Conservation (phyloP, 2,797 vertebrate genomes). For the Melanitta fusca region DNA sequence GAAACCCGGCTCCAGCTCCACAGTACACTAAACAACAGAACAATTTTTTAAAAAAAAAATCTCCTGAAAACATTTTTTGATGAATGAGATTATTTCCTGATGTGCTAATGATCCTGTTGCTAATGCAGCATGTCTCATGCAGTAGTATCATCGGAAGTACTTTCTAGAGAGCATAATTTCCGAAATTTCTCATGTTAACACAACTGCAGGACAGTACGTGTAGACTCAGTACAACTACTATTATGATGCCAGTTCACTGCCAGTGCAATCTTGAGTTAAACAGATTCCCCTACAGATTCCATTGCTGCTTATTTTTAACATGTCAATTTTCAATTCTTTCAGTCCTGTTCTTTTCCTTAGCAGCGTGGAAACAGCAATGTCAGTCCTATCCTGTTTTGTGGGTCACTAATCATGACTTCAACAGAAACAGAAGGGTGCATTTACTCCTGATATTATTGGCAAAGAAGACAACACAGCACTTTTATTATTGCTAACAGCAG, state of each 20-base stretch:
- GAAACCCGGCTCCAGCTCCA: background rate
- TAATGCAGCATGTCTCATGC: background rate
- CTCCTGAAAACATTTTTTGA: background rate
- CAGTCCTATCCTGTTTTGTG: background rate
- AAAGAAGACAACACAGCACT: background rate
- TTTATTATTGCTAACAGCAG: background rate
- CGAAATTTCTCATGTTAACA: background rate
- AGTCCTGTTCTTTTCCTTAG: background rate
- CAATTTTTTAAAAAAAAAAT: background rate
- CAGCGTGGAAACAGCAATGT: background rate
- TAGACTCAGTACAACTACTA: background rate
- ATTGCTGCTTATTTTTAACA: background rate
- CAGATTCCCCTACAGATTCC: background rate
- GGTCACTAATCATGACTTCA: background rate
- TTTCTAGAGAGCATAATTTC: background rate
- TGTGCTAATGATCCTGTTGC: background rate
- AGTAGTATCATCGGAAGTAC: background rate
- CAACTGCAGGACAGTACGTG: background rate
- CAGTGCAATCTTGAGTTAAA: background rate
- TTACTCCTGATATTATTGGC: background rate
- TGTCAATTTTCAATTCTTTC: background rate
- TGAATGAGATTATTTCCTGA: background rate
- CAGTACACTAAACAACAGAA: background rate
- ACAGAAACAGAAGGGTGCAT: background rate
- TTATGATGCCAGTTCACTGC: background rate